These are phyloP conservation scores for Lontra canadensis DNA, from an alignment of 2,113 vertebrate genomes.

Conservation along the genomic window DNA sequence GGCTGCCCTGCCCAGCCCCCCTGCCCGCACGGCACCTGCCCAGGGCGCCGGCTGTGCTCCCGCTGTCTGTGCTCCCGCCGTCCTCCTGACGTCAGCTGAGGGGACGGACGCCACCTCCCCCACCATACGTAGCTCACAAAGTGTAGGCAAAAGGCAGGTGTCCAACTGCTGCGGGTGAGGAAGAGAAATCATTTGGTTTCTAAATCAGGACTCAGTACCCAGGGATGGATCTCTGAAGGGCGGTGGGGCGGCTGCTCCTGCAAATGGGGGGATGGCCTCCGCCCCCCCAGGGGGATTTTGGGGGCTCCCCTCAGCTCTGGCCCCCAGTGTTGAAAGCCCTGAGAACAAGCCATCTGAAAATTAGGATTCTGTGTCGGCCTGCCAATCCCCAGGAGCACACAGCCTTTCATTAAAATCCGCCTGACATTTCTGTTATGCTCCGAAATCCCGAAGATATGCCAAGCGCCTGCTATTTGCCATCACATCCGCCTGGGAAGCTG, in stretches of 20 bases:
- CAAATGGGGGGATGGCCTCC: background rate
- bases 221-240: slow-evolving; percentile 6
- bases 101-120: slow-evolving; percentile 5
- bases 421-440: slow-evolving; percentile 87
- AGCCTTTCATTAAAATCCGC: slow-evolving; percentile 87
- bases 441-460: slow-evolving; percentile 85
- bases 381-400: slow-evolving; percentile 84
- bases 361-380: slow-evolving; percentile 84
- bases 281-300: background rate
- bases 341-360: slow-evolving; percentile 85
- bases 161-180: slow-evolving; percentile 34
- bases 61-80: background rate
- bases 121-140: background rate
- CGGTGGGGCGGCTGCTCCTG: background rate
- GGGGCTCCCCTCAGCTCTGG: slow-evolving; percentile 57
- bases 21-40: background rate
- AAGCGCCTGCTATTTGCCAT: slow-evolving; percentile 86
- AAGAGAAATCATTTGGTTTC: slow-evolving; percentile 72
- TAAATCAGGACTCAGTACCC: slow-evolving; percentile 55
- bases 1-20: background rate
- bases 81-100: slow-evolving; percentile 51
- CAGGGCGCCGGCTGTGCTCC: slow-evolving; percentile 10
- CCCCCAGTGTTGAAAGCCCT: slow-evolving; percentile 79
- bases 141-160: background rate
- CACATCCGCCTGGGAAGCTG: slow-evolving; percentile 84